These are phyloP conservation scores for Panagrolaimus sp. DNA, from an alignment of 1,140 invertebrate genomes.

Conservation along the genomic window DNA sequence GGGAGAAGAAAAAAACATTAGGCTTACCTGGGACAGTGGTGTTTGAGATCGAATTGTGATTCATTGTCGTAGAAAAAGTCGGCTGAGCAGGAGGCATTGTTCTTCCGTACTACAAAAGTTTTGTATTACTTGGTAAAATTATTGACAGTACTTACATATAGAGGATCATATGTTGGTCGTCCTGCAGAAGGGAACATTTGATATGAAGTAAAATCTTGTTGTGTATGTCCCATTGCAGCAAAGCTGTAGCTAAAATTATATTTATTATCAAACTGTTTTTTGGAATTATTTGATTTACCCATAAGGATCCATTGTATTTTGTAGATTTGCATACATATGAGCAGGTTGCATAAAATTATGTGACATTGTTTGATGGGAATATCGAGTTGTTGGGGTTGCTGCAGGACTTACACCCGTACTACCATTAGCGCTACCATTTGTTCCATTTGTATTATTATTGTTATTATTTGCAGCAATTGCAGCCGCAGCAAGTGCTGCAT, in stretches of 20 bases:
- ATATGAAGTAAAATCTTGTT: slow-evolving; percentile 23
- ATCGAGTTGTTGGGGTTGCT: slow-evolving; percentile 26
- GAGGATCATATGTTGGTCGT: slow-evolving; percentile 7
- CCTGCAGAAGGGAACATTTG: slow-evolving; percentile 15
- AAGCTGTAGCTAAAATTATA: slow-evolving; percentile 17
- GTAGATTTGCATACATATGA: slow-evolving; percentile 39
- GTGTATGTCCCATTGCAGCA: not conserved
- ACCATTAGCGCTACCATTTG: slow-evolving; percentile 14
- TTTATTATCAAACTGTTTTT: not conserved
- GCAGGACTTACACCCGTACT: slow-evolving; percentile 14
- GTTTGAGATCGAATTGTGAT: slow-evolving; percentile 22
- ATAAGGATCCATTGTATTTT: slow-evolving; percentile 44
- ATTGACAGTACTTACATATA: not conserved
- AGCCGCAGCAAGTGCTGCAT: slow-evolving; percentile 11
- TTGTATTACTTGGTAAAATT: not conserved
- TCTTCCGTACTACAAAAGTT: slow-evolving; percentile 14
- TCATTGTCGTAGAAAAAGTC: slow-evolving; percentile 21
- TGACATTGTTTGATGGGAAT: slow-evolving; percentile 26
- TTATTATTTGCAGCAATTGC: slow-evolving; percentile 19
- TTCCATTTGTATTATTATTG: slow-evolving; percentile 15
- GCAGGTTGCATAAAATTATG: slow-evolving; percentile 36
- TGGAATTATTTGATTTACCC: slow-evolving; percentile 17
- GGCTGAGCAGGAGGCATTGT: slow-evolving; percentile 17
- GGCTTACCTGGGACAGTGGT: slow-evolving; percentile 15
- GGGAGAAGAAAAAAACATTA: not conserved